Evolutionary conservation across 2,797 vertebrate species (phyloP).

Genomic region (Sebastes nivosus): DNA sequence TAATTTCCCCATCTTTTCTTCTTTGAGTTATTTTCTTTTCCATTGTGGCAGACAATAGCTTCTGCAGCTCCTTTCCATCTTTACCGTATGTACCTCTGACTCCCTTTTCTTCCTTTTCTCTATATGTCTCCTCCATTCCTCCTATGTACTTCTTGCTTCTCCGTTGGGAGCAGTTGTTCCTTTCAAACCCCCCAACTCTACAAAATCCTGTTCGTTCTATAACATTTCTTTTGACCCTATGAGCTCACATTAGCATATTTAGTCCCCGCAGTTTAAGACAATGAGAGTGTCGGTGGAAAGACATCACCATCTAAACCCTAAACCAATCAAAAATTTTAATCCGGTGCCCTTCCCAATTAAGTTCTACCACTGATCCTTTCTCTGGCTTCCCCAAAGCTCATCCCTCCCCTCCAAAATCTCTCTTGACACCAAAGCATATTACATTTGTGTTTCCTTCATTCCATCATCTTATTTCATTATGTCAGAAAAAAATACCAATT

Average conservation of each 20-base stretch:
- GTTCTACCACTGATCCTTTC: constrained; percentile 70
- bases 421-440: constrained; percentile 61
- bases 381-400: constrained; percentile 53
- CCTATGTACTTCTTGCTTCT: constrained; percentile 7
- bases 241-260: constrained; percentile 58
- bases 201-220: background rate
- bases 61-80: background rate
- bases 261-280: constrained; percentile 61
- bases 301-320: constrained; percentile 64
- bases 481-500: constrained; percentile 52
- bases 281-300: constrained; percentile 59
- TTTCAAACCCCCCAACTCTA: constrained; percentile 11
- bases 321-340: constrained; percentile 75
- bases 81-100: background rate
- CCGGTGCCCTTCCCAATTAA: constrained; percentile 71
- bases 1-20: constrained; percentile 1
- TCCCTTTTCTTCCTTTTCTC: background rate
- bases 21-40: background rate
- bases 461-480: constrained; percentile 53
- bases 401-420: constrained; percentile 55
- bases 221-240: constrained; percentile 24
- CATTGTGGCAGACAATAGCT: background rate
- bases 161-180: constrained; percentile 10
- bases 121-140: constrained; percentile 4
- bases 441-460: constrained; percentile 49